phyloP scores from a whole-genome alignment of 2,797 vertebrate genomes.

The Xiphorhynchus erythropygius region DNA sequence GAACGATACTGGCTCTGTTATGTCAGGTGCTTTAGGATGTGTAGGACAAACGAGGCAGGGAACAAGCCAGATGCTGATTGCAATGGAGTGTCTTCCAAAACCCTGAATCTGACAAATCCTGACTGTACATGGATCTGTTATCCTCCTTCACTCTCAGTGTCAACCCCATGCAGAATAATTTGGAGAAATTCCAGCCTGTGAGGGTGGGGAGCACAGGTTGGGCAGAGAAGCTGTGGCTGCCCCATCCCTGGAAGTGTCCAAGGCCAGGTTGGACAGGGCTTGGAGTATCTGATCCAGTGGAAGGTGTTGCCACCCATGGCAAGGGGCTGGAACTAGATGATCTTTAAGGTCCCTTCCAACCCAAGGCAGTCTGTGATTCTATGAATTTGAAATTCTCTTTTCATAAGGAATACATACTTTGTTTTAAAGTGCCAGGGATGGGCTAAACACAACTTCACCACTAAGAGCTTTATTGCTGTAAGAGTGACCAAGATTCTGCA shows the following conservation, averaged over 20 bases:
- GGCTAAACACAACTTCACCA: not conserved
- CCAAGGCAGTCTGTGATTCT: not conserved
- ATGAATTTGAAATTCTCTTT: not conserved
- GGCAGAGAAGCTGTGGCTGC: not conserved
- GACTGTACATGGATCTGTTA: not conserved
- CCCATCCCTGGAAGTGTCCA: not conserved
- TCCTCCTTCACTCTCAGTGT: not conserved
- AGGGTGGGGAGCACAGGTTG: not conserved
- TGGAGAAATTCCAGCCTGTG: not conserved
- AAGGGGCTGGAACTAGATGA: not conserved
- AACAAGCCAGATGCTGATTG: not conserved
- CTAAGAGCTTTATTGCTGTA: not conserved
- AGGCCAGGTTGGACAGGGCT: not conserved
- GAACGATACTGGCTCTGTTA: not conserved
- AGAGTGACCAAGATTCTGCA: not conserved
- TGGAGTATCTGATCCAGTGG: not conserved
- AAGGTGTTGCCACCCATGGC: not conserved
- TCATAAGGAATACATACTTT: not conserved
- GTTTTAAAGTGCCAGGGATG: not conserved
- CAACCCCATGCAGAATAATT: not conserved
- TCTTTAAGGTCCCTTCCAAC: not conserved
- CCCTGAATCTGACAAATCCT: not conserved
- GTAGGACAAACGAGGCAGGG: not conserved
- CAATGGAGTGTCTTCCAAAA: not conserved
- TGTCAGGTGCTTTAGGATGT: slow-evolving; percentile 29